phyloP scores from a whole-genome alignment of 2,113 vertebrate species.

The Carassius carassius region DNA sequence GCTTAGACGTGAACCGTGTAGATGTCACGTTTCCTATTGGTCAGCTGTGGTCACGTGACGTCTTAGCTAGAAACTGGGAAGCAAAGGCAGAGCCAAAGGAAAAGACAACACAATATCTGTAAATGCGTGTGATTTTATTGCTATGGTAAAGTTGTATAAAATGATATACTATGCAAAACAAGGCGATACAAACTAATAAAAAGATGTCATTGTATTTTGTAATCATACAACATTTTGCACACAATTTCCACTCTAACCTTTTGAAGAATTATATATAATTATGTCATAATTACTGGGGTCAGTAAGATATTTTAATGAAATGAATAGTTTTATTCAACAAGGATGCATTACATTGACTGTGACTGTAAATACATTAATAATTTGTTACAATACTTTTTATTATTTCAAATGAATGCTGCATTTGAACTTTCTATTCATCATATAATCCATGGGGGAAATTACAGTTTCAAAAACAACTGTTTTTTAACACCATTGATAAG shows the following conservation, averaged over 20 bases:
- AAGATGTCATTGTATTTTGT: neutral
- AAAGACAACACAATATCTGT: neutral
- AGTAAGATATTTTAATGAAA: neutral
- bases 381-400: no score
- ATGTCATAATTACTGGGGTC: neutral
- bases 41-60: conserved; percentile 50
- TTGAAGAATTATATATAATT: no score
- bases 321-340: neutral
- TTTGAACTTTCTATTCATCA: neutral
- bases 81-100: neutral
- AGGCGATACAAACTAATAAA: neutral
- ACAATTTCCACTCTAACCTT: neutral
- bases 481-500: no score
- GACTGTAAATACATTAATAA: neutral
- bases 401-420: no score
- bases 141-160: neutral
- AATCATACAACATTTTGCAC: neutral
- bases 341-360: neutral
- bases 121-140: neutral
- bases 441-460: no score
- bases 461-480: no score
- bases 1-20: conserved; percentile 14
- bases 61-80: neutral
- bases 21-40: conserved; percentile 58
- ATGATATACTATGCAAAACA: neutral